These are phyloP conservation scores for Drosophila macrospina DNA, from an alignment of 2,888 invertebrate genomes.

Conservation along the genomic window DNA sequence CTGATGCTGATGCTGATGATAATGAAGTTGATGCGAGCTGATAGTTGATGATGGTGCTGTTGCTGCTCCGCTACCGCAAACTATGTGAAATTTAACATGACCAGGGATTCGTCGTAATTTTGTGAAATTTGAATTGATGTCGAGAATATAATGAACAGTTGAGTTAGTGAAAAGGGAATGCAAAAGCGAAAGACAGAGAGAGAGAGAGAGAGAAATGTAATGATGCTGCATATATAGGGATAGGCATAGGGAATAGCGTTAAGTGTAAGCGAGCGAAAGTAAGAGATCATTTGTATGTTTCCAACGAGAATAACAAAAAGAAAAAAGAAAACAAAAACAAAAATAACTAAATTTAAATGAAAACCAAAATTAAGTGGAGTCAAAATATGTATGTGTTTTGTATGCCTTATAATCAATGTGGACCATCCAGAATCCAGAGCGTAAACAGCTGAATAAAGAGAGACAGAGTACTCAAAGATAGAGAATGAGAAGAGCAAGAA, in stretches of 20 bases:
- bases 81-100: constrained; percentile 64
- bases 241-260: constrained; percentile 17
- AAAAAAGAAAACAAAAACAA: neutral
- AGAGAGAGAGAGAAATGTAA: constrained; percentile 6
- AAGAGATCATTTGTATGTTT: constrained; percentile 11
- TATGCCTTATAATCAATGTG: constrained; percentile 56
- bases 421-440: constrained; percentile 46
- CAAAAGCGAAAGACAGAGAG: constrained; percentile 7
- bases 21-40: neutral
- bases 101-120: constrained; percentile 57
- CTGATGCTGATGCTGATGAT: constrained; percentile 4
- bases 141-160: constrained; percentile 21
- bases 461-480: neutral
- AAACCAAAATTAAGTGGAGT: constrained; percentile 13
- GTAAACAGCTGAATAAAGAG: constrained; percentile 17
- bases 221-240: constrained; percentile 13
- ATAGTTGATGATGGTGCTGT: constrained; percentile 10
- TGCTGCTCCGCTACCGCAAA: constrained; percentile 44
- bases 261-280: constrained; percentile 14
- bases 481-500: constrained; percentile 10
- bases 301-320: too few species aligned
- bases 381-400: constrained; percentile 51
- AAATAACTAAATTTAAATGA: constrained; percentile 11
- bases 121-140: constrained; percentile 48
- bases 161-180: neutral